phyloP scores from a whole-genome alignment of 2,797 vertebrate genomes.

The Tolypeutes matacus region DNA sequence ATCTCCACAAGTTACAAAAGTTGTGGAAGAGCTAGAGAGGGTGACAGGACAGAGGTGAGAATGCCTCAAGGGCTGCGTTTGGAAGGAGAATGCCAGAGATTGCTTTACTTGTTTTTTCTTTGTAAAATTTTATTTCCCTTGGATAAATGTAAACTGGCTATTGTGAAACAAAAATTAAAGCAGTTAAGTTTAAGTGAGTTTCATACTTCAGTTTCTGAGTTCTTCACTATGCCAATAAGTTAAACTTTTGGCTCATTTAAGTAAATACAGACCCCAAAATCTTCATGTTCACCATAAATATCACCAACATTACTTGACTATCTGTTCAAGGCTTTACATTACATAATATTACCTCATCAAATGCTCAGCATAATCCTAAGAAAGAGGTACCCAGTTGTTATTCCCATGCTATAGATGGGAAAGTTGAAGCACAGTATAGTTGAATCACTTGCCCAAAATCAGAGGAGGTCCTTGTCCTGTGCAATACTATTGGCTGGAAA shows the following conservation, averaged over 20 bases:
- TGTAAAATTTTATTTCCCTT: background rate
- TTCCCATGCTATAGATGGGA: background rate
- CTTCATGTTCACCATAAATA: background rate
- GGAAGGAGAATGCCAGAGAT: background rate
- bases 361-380: background rate
- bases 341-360: background rate
- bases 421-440: background rate
- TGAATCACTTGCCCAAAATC: background rate
- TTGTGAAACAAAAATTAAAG: conserved; percentile 38
- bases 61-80: background rate
- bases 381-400: background rate
- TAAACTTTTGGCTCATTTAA: background rate
- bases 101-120: background rate
- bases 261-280: background rate
- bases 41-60: background rate
- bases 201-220: background rate
- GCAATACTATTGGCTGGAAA: too few relatives aligned
- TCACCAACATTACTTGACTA: background rate
- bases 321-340: background rate
- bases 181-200: background rate
- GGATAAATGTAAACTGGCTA: background rate
- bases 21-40: background rate
- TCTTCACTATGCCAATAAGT: background rate
- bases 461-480: background rate
- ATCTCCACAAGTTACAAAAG: background rate